Conservation (phyloP, 2,797 vertebrate species). For the Tokudaia tokunoshimensis region DNA sequence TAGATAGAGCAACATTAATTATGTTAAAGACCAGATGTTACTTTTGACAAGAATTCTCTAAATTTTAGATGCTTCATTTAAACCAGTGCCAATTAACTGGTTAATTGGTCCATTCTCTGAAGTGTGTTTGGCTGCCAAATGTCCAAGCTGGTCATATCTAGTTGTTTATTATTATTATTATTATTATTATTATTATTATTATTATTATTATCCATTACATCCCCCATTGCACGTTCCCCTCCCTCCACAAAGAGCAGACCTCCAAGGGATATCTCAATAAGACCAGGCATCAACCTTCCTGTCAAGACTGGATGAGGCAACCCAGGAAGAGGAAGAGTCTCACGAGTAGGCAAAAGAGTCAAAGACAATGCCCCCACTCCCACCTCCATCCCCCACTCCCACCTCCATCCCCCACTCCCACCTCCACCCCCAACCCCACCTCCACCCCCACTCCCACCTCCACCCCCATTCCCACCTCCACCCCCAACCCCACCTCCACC, state of each 20-base stretch:
- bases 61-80: slow-evolving; percentile 28
- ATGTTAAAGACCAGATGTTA: slow-evolving; percentile 27
- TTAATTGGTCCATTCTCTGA: not conserved
- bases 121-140: not conserved
- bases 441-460: no score
- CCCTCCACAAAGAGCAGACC: not conserved
- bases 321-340: not conserved
- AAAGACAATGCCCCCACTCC: not conserved
- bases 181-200: not conserved
- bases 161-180: not conserved
- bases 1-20: slow-evolving; percentile 35
- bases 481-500: no score
- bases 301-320: not conserved
- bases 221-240: not conserved
- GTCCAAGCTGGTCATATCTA: not conserved
- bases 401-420: no score
- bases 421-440: no score
- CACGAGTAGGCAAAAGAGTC: not conserved
- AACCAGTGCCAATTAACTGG: not conserved
- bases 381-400: no score
- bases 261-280: not conserved
- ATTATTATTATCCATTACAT: not conserved
- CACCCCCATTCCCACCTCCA: no score
- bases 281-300: not conserved
- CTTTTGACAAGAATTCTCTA: slow-evolving; percentile 39